Percentiles rank a stretch among this genome's conserved stretches.
Evolutionary conservation across 35 echinoderm and acorn worm genomes (phyloP).

Genomic region (Ophioderma brevispina): DNA sequence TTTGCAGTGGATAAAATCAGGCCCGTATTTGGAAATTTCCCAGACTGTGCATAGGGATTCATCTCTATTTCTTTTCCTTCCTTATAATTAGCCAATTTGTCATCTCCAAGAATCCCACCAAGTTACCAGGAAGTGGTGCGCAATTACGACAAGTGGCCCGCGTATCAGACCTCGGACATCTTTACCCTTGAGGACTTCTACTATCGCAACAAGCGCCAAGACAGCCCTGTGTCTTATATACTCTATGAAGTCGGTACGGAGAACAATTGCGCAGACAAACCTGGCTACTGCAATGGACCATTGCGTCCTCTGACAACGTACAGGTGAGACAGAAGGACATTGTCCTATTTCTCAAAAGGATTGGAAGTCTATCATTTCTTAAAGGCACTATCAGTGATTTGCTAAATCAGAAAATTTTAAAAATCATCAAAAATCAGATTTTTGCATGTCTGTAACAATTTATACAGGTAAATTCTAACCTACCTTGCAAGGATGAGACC

Average conservation of each 20-base stretch:
- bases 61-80: no score
- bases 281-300: conserved; percentile 48
- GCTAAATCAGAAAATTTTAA: no score
- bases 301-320: conserved; percentile 34
- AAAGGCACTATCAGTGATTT: neutral
- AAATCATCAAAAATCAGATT: no score
- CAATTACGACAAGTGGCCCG: neutral
- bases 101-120: neutral
- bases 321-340: conserved; percentile 9
- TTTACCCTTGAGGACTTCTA: neutral
- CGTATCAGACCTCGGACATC: conserved; percentile 11
- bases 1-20: no score
- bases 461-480: neutral
- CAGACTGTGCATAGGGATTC: no score
- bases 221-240: no score
- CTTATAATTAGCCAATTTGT: no score
- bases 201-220: conserved; percentile 18
- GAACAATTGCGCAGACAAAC: neutral
- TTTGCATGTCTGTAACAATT: no score
- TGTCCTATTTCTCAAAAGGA: neutral
- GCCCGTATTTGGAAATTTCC: no score
- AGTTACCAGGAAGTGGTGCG: conserved; percentile 28
- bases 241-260: conserved; percentile 4
- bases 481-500: no score
- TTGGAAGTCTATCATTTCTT: neutral